A percentile compares a stretch with the other conserved stretches of the same genome.
Conservation (phyloP, 2,113 vertebrate genomes). For the Morone chrysops region DNA sequence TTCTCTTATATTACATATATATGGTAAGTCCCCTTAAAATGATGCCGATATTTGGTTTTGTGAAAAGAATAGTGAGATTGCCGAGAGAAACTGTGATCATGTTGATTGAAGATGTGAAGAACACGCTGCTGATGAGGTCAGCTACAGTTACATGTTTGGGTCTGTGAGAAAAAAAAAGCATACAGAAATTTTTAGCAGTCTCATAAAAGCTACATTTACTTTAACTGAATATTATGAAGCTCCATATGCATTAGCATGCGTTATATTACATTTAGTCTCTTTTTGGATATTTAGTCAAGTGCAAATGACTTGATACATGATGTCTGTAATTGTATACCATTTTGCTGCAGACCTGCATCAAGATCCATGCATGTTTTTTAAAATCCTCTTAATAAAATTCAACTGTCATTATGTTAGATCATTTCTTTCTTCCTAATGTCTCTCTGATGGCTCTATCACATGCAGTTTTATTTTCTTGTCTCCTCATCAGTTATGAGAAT, state of each 20-base stretch:
- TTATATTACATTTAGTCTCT: not conserved
- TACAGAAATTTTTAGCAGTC: not conserved
- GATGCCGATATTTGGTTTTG: not conserved
- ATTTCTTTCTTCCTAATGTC: not conserved
- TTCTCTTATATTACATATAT: not conserved
- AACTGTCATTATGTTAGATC: not conserved
- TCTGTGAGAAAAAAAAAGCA: slow-evolving; percentile 60
- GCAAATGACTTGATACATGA: not conserved
- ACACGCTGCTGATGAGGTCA: not conserved
- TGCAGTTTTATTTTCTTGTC: not conserved
- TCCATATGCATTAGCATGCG: not conserved
- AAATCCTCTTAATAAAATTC: not conserved
- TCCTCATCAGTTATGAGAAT: not conserved
- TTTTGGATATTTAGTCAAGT: not conserved
- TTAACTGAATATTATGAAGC: not conserved
- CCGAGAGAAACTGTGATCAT: accelerated
- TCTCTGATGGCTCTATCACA: not conserved
- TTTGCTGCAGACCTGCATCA: not conserved
- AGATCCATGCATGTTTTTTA: not conserved
- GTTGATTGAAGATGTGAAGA: slow-evolving; percentile 7
- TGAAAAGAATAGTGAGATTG: not conserved
- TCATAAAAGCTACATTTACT: not conserved
- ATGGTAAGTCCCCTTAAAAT: no score
- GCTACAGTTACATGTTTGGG: slow-evolving; percentile 71
- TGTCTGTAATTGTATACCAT: not conserved